Evolutionary conservation across 2,113 vertebrate genomes (phyloP).

Genomic region (Channa argus): DNA sequence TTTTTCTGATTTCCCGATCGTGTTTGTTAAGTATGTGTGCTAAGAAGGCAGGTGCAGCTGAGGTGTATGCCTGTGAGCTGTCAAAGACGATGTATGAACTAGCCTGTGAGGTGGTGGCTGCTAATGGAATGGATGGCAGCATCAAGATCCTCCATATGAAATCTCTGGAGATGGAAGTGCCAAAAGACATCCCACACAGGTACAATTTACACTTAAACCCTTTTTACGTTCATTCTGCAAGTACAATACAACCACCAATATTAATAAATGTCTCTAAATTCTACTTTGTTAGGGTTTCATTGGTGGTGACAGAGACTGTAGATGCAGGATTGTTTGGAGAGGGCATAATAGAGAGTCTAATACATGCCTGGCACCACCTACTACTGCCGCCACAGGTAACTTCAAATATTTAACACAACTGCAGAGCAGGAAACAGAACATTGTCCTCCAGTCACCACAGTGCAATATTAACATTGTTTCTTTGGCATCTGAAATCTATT

Average conservation of each 20-base stretch:
- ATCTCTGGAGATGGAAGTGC: constrained; percentile 93
- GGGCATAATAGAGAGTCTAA: constrained; percentile 97
- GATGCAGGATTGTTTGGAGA: constrained; percentile 98
- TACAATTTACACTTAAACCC: constrained; percentile 46
- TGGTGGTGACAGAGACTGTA: constrained; percentile 98
- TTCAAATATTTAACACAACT: constrained; percentile 16
- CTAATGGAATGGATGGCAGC: constrained; percentile 89
- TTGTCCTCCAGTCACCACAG: neutral
- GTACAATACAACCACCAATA: neutral
- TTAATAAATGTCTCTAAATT: neutral
- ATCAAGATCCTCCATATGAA: constrained; percentile 94
- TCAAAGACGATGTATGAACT: constrained; percentile 98
- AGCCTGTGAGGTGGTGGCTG: constrained; percentile 90
- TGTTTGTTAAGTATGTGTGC: constrained; percentile 91
- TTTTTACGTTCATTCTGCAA: neutral
- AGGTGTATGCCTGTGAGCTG: constrained; percentile 93
- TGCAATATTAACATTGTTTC: neutral
- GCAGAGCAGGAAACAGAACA: neutral
- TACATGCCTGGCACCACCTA: constrained; percentile 96
- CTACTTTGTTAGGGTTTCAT: constrained; percentile 86
- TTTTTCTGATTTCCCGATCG: constrained; percentile 29
- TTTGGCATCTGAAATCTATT: neutral
- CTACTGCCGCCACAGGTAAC: constrained; percentile 92
- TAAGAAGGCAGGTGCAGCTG: constrained; percentile 89
- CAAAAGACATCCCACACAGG: constrained; percentile 93